phyloP scores from a whole-genome alignment of 64 coral and sea anemone species.

The Hydrozoanthus tunicans region DNA sequence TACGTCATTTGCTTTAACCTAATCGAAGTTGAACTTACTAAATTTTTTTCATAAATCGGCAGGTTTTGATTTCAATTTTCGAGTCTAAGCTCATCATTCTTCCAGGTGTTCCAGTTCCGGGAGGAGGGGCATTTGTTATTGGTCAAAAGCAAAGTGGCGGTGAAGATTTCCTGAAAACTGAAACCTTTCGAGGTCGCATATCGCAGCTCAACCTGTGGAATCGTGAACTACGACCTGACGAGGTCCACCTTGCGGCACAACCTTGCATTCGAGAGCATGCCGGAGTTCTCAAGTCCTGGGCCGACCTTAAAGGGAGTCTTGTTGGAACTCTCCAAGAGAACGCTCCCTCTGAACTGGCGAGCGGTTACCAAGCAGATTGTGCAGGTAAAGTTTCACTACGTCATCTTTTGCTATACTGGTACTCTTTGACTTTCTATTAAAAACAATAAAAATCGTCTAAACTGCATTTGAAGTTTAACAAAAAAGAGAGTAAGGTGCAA shows the following conservation, averaged over 20 bases:
- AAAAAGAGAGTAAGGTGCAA: no score
- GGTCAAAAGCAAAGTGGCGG: conserved; percentile 10
- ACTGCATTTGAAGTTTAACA: no score
- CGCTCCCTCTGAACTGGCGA: neutral
- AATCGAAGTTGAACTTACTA: neutral
- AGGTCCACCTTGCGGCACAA: neutral
- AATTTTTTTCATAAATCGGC: neutral
- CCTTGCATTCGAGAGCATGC: neutral
- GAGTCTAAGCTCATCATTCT: neutral
- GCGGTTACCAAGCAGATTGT: neutral
- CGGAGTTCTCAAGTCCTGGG: conserved; percentile 37
- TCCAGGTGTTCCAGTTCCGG: conserved; percentile 11
- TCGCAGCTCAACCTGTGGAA: neutral
- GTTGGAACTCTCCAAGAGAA: neutral
- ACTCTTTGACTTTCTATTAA: no score
- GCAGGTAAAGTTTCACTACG: neutral
- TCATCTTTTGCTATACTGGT: no score
- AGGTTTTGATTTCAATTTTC: neutral
- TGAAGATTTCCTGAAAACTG: neutral
- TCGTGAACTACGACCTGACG: neutral
- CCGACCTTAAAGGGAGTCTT: conserved; percentile 11
- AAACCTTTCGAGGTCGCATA: conserved; percentile 35
- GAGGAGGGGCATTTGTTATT: neutral
- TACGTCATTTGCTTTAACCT: neutral
- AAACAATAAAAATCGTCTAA: no score